A percentile compares a stretch with the other conserved stretches of the same genome.
phyloP scores from a whole-genome alignment of 2,888 invertebrate genomes.

The Hyposoter didymator region DNA sequence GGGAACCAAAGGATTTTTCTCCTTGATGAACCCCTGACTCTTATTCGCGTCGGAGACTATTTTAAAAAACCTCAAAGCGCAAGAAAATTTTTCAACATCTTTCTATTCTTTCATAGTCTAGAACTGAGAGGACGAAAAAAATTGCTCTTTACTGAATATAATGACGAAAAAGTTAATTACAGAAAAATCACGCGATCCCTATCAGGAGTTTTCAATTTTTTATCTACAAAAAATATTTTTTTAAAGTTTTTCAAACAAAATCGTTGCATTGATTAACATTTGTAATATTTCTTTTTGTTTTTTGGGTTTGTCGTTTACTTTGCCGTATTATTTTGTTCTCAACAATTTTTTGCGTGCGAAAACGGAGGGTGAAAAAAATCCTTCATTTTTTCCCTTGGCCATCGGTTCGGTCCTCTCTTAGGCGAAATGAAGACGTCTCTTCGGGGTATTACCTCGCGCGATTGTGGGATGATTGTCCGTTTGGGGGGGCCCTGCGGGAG shows the following conservation, averaged over 20 bases:
- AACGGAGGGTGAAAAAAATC: constrained; percentile 63
- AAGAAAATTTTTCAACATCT: constrained; percentile 11
- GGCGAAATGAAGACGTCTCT: constrained; percentile 82
- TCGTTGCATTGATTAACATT: not conserved
- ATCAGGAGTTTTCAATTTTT: not conserved
- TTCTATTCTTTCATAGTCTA: not conserved
- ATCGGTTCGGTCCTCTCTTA: constrained; percentile 37
- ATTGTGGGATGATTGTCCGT: constrained; percentile 83
- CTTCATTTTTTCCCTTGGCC: constrained; percentile 69
- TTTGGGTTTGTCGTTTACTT: not conserved
- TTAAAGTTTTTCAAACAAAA: not conserved
- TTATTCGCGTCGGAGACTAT: constrained; percentile 19
- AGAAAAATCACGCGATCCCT: not conserved
- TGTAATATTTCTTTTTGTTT: not conserved
- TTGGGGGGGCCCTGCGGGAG: constrained; percentile 83
- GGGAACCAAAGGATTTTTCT: constrained; percentile 51
- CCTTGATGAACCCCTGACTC: constrained; percentile 40
- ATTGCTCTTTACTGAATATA: not conserved
- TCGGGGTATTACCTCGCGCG: constrained; percentile 82
- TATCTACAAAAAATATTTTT: no score
- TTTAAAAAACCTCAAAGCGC: constrained; percentile 12
- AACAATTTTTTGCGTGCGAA: not conserved
- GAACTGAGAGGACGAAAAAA: not conserved
- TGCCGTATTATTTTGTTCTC: constrained; percentile 8
- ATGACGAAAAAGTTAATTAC: not conserved